Evolutionary conservation across 2,797 vertebrate species (phyloP), one percentile per base, ranked within the genome.

Genomic region (Myoxocephalus aenaeus): DNA sequence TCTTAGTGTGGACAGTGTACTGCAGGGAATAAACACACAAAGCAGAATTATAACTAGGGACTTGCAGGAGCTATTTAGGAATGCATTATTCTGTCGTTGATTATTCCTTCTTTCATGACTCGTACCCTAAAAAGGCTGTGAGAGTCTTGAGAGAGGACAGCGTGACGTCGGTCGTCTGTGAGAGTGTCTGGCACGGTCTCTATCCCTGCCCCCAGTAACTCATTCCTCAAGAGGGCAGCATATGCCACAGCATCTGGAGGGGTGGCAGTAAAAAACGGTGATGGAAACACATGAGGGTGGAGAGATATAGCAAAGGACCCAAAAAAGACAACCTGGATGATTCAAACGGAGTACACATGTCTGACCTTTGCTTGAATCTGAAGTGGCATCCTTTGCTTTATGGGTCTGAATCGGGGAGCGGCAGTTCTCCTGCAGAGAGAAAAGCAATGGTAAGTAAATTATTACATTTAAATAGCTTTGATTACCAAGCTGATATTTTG

Each of bases 1-100:
- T 94, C 94, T 95, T 96, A 75, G 94, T 91, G 90, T 95, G 93
- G 86, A 96, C 92, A 65, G 95, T 89, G 91, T 96, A 96, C 96
- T 96, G 89, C 5, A 44, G 83, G 65, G 70, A 79, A n/a, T 2
- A 7, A n/a, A 76, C 15, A 75, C 34, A 87, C 11, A 58, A 40
- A 46, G 29, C 29, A 77, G 9, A 65, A 18, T 12, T 9, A 29
- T 0, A 17, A 32, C 68, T 2, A 36, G 12, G 27, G 32, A 32
- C 15, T 63, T 29, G 15, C 13, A 25, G 20, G 57, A 50, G 56
- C 57, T 18, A 6, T 22, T 69, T 20, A 6, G 9, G 22, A 51
- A 61, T 2, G 20, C 7, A 20, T 34, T 12, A 40, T 22, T 38
- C 22, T 44, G 36, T 10, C 25, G 13, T 7, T 12, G 3, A 25